Evolutionary conservation across 1,140 invertebrate species (phyloP).

Genomic region (Heliconius congener): DNA sequence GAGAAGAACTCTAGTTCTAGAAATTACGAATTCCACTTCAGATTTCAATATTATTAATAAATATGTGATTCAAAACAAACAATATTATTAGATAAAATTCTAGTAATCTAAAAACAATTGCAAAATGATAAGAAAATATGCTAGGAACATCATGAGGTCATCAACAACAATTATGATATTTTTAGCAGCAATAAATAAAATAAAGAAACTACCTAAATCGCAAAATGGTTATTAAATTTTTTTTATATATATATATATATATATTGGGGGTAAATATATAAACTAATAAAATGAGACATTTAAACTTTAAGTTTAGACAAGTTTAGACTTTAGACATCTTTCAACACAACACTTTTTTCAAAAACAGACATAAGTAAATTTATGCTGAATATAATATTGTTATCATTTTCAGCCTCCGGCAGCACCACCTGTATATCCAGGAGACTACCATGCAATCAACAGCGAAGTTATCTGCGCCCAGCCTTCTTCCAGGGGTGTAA

Average conservation of each 20-base stretch:
- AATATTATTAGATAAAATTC: background rate
- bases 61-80: background rate
- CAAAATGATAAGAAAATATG: background rate
- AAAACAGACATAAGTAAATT: background rate
- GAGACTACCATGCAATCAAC: constrained; percentile 53
- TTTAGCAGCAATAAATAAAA: background rate
- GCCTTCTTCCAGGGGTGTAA: constrained; percentile 51
- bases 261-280: too few relatives aligned
- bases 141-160: background rate
- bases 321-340: too few relatives aligned
- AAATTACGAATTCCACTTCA: background rate
- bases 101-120: background rate
- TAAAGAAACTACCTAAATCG: background rate
- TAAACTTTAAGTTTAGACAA: too few relatives aligned
- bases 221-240: background rate
- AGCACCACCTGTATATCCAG: constrained; percentile 51
- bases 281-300: too few relatives aligned
- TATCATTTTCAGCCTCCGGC: constrained; percentile 60
- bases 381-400: background rate
- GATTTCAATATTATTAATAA: background rate
- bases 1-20: background rate
- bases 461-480: constrained; percentile 62
- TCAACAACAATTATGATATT: background rate
- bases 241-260: too few relatives aligned
- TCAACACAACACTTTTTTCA: too few relatives aligned